Conservation (phyloP, 1,140 invertebrate genomes). For the Orius insidiosus region DNA sequence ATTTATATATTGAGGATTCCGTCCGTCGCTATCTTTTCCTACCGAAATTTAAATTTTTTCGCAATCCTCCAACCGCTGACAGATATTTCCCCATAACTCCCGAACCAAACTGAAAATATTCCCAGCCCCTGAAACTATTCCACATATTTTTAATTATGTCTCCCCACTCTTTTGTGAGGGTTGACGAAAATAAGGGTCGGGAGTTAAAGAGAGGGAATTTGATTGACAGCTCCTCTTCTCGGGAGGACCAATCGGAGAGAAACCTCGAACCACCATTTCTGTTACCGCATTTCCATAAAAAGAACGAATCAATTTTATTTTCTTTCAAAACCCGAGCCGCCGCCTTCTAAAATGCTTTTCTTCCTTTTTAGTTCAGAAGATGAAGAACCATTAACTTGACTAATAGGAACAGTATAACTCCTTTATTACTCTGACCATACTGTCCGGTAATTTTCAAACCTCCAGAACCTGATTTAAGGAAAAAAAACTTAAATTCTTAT, state of each 20-base stretch:
- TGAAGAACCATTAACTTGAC: too few species aligned
- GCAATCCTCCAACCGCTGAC: neutral
- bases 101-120: neutral
- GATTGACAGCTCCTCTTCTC: neutral
- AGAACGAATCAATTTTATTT: too few species aligned
- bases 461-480: too few species aligned
- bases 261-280: neutral
- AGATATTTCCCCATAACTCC: neutral
- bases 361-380: too few species aligned
- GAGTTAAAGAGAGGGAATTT: neutral
- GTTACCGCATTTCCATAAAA: neutral
- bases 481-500: too few species aligned
- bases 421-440: too few species aligned
- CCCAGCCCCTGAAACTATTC: neutral
- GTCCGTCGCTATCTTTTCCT: too few species aligned
- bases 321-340: too few species aligned
- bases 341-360: too few species aligned
- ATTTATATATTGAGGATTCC: too few species aligned
- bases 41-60: constrained; percentile 2
- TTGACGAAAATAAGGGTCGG: neutral
- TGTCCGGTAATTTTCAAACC: too few species aligned
- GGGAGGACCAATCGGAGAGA: constrained; percentile 1
- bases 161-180: neutral
- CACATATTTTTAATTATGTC: constrained; percentile 10
- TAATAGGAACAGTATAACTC: too few species aligned